Conservation (phyloP, 2,113 vertebrate genomes). For the Ictidomys tridecemlineatus region DNA sequence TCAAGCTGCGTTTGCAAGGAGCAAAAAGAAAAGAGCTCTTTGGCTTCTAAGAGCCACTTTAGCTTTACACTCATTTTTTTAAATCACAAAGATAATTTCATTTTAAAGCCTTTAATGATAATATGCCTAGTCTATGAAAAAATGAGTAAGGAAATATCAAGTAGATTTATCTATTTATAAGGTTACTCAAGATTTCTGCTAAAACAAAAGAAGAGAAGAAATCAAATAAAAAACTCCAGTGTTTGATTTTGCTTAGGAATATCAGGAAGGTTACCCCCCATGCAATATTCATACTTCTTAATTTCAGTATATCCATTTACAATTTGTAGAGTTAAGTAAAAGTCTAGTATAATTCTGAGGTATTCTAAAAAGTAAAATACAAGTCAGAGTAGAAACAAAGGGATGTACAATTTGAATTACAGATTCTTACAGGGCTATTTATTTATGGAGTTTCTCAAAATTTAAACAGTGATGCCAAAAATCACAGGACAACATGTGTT, state of each 20-base stretch:
- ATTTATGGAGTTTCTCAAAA: background rate
- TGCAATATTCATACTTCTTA: background rate
- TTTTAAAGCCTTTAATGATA: background rate
- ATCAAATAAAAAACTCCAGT: slow-evolving; percentile 7
- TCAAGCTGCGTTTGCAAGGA: background rate
- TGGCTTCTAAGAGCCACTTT: background rate
- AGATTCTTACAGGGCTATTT: background rate
- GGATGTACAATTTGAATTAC: background rate
- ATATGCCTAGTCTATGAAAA: background rate
- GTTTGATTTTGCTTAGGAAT: slow-evolving; percentile 9
- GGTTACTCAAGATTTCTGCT: background rate
- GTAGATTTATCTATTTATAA: background rate
- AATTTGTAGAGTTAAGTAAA: background rate
- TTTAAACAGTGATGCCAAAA: background rate
- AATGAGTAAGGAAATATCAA: background rate
- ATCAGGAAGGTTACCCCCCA: background rate
- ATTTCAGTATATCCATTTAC: background rate
- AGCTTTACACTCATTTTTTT: background rate
- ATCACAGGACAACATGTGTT: background rate
- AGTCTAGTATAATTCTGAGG: background rate
- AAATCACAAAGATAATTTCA: background rate
- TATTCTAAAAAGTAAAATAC: background rate
- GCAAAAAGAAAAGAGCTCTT: background rate
- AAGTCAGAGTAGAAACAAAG: background rate
- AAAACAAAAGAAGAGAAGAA: background rate